A percentile compares a stretch with the other conserved stretches of the same genome.
phyloP scores from a whole-genome alignment of 2,113 vertebrate species.

The Erinaceus europaeus region DNA sequence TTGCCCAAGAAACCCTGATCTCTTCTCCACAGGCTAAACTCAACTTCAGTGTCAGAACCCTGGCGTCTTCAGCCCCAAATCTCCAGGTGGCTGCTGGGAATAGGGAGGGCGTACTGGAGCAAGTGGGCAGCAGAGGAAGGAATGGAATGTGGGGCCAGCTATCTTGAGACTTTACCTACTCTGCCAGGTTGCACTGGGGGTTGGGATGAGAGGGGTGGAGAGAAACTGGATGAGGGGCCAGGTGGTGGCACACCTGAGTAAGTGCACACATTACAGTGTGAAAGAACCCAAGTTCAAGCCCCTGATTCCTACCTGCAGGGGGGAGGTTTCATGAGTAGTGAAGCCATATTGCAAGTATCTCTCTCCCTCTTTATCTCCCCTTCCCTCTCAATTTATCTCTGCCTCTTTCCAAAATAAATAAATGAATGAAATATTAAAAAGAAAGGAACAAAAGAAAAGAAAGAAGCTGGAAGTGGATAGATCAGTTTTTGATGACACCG shows the following conservation, averaged over 20 bases:
- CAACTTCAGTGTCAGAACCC: constrained; percentile 70
- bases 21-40: constrained; percentile 75
- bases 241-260: too few relatives aligned
- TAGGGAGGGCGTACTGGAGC: neutral
- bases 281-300: too few relatives aligned
- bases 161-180: neutral
- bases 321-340: too few relatives aligned
- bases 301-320: too few relatives aligned
- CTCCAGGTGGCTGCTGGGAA: constrained; percentile 77
- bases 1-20: neutral
- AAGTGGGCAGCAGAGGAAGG: neutral
- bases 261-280: too few relatives aligned
- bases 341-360: too few relatives aligned
- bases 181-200: neutral
- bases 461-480: neutral
- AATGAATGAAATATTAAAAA: too few relatives aligned
- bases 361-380: too few relatives aligned
- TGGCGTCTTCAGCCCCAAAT: constrained; percentile 58
- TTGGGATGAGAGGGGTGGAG: too few relatives aligned
- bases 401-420: too few relatives aligned
- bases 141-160: neutral
- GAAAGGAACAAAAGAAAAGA: neutral
- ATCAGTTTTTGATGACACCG: neutral
- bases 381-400: too few relatives aligned
- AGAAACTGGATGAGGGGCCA: too few relatives aligned